Evolutionary conservation across 2,888 invertebrate genomes (phyloP).

Genomic region (Acleris emargana): DNA sequence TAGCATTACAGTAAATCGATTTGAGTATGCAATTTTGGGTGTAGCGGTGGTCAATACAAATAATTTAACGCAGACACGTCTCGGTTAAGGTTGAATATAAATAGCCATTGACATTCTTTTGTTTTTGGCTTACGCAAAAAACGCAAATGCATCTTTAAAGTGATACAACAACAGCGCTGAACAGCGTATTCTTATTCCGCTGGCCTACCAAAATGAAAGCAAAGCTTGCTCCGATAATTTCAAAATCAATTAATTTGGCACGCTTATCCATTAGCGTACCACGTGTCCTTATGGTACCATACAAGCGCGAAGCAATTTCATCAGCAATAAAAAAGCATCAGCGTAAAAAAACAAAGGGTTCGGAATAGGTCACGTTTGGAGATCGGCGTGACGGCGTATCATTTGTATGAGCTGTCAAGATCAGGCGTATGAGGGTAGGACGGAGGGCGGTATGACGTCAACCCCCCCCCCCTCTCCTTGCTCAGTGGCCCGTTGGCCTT

Average conservation of each 20-base stretch:
- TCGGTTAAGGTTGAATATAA: too few relatives aligned
- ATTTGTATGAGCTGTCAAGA: constrained; percentile 54
- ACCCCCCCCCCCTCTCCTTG: constrained; percentile 21
- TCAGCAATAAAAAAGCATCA: constrained; percentile 39
- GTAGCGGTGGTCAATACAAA: too few relatives aligned
- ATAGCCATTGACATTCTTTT: too few relatives aligned
- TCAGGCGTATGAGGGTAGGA: constrained; percentile 52
- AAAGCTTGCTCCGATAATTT: constrained; percentile 13
- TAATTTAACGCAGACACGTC: too few relatives aligned
- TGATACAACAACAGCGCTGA: too few relatives aligned
- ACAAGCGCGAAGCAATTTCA: constrained; percentile 33
- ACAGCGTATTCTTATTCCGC: background rate
- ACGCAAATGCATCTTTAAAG: too few relatives aligned
- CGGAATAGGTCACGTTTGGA: constrained; percentile 43
- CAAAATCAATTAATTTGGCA: constrained; percentile 25
- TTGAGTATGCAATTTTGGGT: too few relatives aligned
- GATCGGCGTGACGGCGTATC: constrained; percentile 47
- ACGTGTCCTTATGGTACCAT: constrained; percentile 35
- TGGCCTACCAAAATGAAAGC: constrained; percentile 12
- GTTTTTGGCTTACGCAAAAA: too few relatives aligned
- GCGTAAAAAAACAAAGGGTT: constrained; percentile 45
- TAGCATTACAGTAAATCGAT: background rate
- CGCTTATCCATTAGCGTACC: constrained; percentile 34
- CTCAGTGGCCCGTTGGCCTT: constrained; percentile 32
- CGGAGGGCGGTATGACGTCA: constrained; percentile 39